A percentile compares a stretch with the other conserved stretches of the same genome.
Evolutionary conservation across 2,797 vertebrate species (phyloP).

Genomic region (Chaetodon trifasciatus): DNA sequence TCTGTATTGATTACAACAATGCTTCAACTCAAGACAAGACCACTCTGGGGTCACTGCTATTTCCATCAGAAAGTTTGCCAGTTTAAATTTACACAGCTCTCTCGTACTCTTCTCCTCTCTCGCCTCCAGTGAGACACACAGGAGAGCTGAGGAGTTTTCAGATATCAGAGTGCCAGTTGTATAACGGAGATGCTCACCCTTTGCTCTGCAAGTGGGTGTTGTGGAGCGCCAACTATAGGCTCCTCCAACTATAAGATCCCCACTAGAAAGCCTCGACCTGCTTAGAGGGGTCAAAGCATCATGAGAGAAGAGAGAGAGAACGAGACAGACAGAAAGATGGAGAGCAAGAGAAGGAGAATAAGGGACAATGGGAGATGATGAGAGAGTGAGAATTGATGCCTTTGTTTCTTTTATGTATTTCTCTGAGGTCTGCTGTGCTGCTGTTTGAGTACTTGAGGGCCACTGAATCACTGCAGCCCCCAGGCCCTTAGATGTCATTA

Average conservation of each 20-base stretch:
- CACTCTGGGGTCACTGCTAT: slow-evolving; percentile 86
- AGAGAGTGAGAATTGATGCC: slow-evolving; percentile 72
- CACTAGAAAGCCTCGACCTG: slow-evolving; percentile 83
- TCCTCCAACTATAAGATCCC: slow-evolving; percentile 81
- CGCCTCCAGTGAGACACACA: slow-evolving; percentile 83
- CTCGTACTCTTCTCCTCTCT: slow-evolving; percentile 75
- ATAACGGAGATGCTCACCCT: slow-evolving; percentile 84
- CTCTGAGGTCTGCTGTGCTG: slow-evolving; percentile 72
- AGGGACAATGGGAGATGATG: slow-evolving; percentile 73
- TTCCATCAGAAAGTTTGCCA: slow-evolving; percentile 90
- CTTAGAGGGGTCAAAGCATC: slow-evolving; percentile 85
- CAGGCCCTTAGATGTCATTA: slow-evolving; percentile 77
- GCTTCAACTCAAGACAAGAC: slow-evolving; percentile 87
- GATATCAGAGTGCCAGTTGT: slow-evolving; percentile 85
- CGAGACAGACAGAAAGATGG: slow-evolving; percentile 48
- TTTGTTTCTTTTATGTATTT: slow-evolving; percentile 76
- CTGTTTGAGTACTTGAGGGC: slow-evolving; percentile 74
- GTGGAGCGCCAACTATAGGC: slow-evolving; percentile 83
- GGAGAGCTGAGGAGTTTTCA: slow-evolving; percentile 78
- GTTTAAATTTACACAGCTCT: slow-evolving; percentile 87
- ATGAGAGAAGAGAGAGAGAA: slow-evolving; percentile 67
- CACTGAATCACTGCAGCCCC: slow-evolving; percentile 78
- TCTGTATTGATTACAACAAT: slow-evolving; percentile 89
- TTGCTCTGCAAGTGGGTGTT: slow-evolving; percentile 88
- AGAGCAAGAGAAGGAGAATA: slow-evolving; percentile 60